phyloP scores from a whole-genome alignment of 2,888 invertebrate species.

The Cheilosia pagana region DNA sequence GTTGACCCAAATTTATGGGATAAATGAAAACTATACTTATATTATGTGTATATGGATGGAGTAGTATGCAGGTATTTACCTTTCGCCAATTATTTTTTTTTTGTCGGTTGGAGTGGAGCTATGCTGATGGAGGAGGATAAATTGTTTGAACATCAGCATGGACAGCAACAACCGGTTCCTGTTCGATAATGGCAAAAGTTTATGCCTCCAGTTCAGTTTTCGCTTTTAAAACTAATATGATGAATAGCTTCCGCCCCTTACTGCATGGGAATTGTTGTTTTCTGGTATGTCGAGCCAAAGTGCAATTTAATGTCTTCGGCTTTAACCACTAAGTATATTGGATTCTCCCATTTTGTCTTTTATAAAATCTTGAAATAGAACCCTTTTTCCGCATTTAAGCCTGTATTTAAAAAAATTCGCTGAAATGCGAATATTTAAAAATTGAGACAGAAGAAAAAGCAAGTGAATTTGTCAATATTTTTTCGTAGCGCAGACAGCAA shows the following conservation, averaged over 20 bases:
- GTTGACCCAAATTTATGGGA: slow-evolving; percentile 61
- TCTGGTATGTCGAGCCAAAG: background rate
- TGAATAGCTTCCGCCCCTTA: slow-evolving; percentile 45
- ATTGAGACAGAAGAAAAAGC: no score
- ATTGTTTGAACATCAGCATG: slow-evolving; percentile 41
- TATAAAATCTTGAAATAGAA: no score
- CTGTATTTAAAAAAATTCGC: no score
- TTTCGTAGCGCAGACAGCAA: no score
- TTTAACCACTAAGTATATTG: no score
- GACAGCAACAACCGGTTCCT: slow-evolving; percentile 47
- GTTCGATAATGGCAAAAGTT: slow-evolving; percentile 69
- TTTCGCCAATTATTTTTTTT: slow-evolving; percentile 58
- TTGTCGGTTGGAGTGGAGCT: slow-evolving; percentile 9
- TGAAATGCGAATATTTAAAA: no score
- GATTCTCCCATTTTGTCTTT: no score
- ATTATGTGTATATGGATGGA: background rate
- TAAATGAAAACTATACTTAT: slow-evolving; percentile 16
- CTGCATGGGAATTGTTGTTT: slow-evolving; percentile 15
- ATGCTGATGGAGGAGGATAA: slow-evolving; percentile 36
- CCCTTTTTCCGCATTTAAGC: no score
- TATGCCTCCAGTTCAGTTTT: slow-evolving; percentile 42
- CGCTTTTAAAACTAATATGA: slow-evolving; percentile 56
- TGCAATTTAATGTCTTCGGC: no score
- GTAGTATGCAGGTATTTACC: slow-evolving; percentile 57
- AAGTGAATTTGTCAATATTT: no score